Base-by-base conservation (phyloP, 2,888 invertebrate genomes). In the Pyrochroa serraticornis region DNA sequence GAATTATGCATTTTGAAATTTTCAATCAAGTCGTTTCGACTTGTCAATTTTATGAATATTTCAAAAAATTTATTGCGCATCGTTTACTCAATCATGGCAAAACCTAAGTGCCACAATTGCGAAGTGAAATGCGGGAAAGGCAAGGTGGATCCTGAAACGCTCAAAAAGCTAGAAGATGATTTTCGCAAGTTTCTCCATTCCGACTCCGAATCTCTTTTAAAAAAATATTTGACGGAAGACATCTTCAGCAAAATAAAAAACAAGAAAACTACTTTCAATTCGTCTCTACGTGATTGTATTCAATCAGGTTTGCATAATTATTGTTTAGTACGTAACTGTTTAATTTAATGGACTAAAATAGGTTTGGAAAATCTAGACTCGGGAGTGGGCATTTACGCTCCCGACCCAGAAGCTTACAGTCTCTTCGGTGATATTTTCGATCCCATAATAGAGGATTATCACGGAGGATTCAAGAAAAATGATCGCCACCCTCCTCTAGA, bases 361-460 rank as follows among this genome's bases (percentile, higher is more conserved):
- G 86, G 88, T 53, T 78, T 87, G 32, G 83, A 83, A 71, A 87
- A 90, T 77, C 79, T 84, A 45, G 88, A 89, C 76, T 87, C 87
- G 39, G 83, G 84, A 13, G 80, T 87, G 39, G 89, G 88, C 41
- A 75, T 87, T 42, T 88, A 88, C 72, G 88, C 89, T 0, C 83
- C 87, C 3, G 88, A 89, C 75, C 84, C 86, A 2, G 86, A 88
- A 67, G 81, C 87, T n/a, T 90, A 89, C 79, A 78, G 79, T 32
- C 78, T 84, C 34, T 90, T 89, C 74, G 81, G 81, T 51, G 82
- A 83, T 14, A 78, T 90, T 49, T 89, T 90, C 76, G 84, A 88
- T 77, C 85, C 85, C 12, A 82, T 89, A 67, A 89, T 90, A 72
- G 83, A 85, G 69, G 87, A 87, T 67, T 88, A 88, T 76, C 88